Base-by-base conservation (phyloP, 2,113 vertebrate species). In the Alligator mississippiensis region DNA sequence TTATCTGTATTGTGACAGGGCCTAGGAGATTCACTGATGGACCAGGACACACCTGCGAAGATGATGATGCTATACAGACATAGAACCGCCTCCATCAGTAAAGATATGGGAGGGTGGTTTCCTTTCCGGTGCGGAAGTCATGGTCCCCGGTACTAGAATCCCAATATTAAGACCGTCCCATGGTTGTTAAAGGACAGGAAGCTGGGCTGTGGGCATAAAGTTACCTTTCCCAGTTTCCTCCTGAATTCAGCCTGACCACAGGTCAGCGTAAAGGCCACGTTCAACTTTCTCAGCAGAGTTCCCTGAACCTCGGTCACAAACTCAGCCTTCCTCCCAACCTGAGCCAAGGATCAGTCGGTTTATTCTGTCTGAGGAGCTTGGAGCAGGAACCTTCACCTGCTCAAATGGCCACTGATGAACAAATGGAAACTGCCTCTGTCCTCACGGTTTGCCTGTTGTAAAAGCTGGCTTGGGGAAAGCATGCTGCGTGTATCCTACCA, bases 331-430 rank as follows among this genome's bases (percentile, higher is more conserved):
- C 9, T 57, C 76, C 82, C 34, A 2, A 7, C 1, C 1, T 14
- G 80, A 57, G 6, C 7, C 1, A 13, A 81, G 75, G 74, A 4
- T 4, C 6, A 0, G 17, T 2, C n/a, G 58, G 59, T 5, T 21
- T 24, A 14, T 62, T 25, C 63, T 21, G 81, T 63, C 4, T 11
- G 13, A 21, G 66, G 1, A n/a, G 14, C 0, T n/a, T 8, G 5
- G 3, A 9, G n/a, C 12, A 60, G 47, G 27, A 19, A 24, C 0
- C 0, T 21, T n/a, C 66, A 66, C 77, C 13, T 54, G 58, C 55
- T 64, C 58, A 64, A 13, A 87, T 0, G 0, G 3, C 5, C 3
- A 2, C 0, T n/a, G 30, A 3, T 24, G 22, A 87, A 22, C 22
- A 8, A 62, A 58, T 62, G 6, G 27, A 9, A 57, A 60, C n/a